Base-by-base conservation (phyloP, 2,797 vertebrate genomes). In the Emys orbicularis region DNA sequence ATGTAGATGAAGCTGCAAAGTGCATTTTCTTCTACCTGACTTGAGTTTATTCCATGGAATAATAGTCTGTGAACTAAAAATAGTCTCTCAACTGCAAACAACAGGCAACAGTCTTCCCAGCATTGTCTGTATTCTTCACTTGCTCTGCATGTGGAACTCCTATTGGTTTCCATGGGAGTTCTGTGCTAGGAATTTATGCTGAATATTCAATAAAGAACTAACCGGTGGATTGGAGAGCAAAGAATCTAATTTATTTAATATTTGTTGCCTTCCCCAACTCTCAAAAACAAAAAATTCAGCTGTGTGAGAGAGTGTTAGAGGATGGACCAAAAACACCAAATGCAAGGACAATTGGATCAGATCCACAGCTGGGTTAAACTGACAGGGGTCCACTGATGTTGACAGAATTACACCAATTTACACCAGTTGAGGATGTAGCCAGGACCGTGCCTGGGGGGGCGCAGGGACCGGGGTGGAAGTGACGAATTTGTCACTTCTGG, bases 21-120 rank as follows among this genome's bases (percentile, higher is more conserved):
- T 95, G 81, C 52, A 23, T 92, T 95, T 97, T 95, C 88, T 94
- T 96, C 92, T 94, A 97, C 97, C 94, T 96, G 21, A 94, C 93
- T 94, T 92, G 88, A 88, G 79, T 91, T 94, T 95, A 37, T 82
- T 90, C 82, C 21, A 93, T 87, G 94, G 90, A 96, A 96, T 95
- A 97, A 84, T 68, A 97, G 92, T 27, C 86, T 94, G 29, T 83
- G 87, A 93, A 82, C 95, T 92, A 96, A 97, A 97, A 97, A 97
- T 96, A 97, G 44, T 23, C 59, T 2, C 0, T 90, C 80, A 93
- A 84, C 5, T 2, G 90, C 3, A n/a, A 95, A 92, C 82, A 93
- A 72, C 90, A 96, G 91, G 85, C 79, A 74, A 84, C 68, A 94
- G 93, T 89, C 65, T 94, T 50, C 84, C 85, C 0, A 0, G 5